Evolutionary conservation across 1,140 invertebrate genomes (phyloP).

Genomic region (Berghia stephanieae): DNA sequence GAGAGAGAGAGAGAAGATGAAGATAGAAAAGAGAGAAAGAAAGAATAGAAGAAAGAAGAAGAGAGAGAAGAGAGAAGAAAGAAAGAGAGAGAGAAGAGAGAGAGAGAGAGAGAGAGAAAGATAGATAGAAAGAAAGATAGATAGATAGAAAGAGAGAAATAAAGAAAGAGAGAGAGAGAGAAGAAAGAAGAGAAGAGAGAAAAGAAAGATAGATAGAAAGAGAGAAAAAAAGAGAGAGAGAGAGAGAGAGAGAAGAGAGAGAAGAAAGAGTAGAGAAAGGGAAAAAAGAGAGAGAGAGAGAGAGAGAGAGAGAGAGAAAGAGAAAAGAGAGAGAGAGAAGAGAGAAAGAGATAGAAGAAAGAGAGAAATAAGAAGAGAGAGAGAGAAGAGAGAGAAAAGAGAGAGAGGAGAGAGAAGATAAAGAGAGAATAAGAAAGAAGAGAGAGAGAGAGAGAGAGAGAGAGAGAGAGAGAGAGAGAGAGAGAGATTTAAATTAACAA

Average conservation of each 20-base stretch:
- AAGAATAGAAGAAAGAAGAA: background rate
- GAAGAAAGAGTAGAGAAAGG: background rate
- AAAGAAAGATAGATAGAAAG: too few species aligned
- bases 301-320: background rate
- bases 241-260: background rate
- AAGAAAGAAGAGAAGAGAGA: background rate
- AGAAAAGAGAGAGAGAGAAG: background rate
- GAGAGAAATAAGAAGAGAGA: constrained; percentile 5
- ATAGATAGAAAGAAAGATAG: too few species aligned
- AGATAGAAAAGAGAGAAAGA: background rate
- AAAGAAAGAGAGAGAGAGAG: too few species aligned
- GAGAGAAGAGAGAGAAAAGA: constrained; percentile 13
- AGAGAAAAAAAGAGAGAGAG: background rate
- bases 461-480: constrained; percentile 29
- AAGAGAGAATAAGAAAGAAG: background rate
- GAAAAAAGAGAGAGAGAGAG: constrained; percentile 10
- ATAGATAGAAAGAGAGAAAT: too few species aligned
- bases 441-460: constrained; percentile 11
- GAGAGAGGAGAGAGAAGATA: background rate
- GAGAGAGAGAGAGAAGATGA: background rate
- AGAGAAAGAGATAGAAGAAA: background rate
- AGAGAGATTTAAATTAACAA: too few species aligned
- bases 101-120: constrained; percentile 18
- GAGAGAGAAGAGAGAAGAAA: background rate
- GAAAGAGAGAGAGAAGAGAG: background rate